Evolutionary conservation across 2,113 vertebrate species (phyloP).

Genomic region (Caranx melampygus): DNA sequence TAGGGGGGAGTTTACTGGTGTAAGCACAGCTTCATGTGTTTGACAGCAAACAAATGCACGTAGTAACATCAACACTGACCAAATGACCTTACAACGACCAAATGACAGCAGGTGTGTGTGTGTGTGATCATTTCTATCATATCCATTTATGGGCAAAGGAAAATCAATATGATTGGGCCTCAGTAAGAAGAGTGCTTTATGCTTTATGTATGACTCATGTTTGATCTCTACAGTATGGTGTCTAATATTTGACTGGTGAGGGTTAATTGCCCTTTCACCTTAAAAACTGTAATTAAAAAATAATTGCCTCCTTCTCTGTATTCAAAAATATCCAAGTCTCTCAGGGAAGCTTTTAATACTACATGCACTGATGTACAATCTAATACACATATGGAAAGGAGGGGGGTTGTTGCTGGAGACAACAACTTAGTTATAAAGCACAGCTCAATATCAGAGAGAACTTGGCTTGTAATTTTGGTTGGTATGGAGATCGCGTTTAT

Average conservation of each 20-base stretch:
- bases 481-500: conserved; percentile 11
- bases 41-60: conserved; percentile 69
- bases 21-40: conserved; percentile 65
- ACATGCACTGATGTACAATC: not conserved
- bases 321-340: conserved; percentile 19
- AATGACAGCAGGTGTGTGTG: conserved; percentile 36
- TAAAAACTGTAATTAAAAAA: conserved; percentile 59
- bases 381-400: not conserved
- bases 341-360: conserved; percentile 29
- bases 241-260: conserved; percentile 27
- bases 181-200: conserved; percentile 15
- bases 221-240: conserved; percentile 6
- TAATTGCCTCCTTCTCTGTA: conserved; percentile 46
- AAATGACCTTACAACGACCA: conserved; percentile 51
- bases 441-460: not conserved
- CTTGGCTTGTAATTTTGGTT: conserved; percentile 1
- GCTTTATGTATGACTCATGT: conserved; percentile 21
- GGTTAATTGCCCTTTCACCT: conserved; percentile 39
- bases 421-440: not conserved
- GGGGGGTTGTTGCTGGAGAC: not conserved
- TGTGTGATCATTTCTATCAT: not conserved
- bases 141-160: not conserved
- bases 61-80: conserved; percentile 54
- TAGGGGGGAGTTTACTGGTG: conserved; percentile 31
- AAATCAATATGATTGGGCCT: conserved; percentile 15